Evolutionary conservation across 2,113 vertebrate species (phyloP).

Genomic region (Phrynocephalus versicolor): DNA sequence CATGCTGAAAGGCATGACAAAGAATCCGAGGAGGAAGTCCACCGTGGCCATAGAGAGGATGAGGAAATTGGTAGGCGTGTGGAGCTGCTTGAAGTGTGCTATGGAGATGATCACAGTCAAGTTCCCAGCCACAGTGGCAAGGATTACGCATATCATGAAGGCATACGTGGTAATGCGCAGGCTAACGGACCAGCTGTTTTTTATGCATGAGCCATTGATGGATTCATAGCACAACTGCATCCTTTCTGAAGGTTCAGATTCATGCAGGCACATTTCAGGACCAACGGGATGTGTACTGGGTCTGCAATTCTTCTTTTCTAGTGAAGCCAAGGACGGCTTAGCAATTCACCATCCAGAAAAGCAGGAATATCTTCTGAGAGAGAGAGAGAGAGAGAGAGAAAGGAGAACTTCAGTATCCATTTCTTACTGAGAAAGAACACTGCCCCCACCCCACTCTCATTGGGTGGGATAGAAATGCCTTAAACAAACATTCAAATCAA

Average conservation of each 20-base stretch:
- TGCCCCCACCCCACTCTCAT: background rate
- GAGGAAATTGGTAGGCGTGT: slow-evolving; percentile 79
- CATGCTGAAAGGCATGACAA: slow-evolving; percentile 87
- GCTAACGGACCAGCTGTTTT: slow-evolving; percentile 67
- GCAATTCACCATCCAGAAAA: slow-evolving; percentile 10
- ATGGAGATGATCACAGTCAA: slow-evolving; percentile 81
- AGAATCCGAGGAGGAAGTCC: slow-evolving; percentile 78
- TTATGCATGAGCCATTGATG: slow-evolving; percentile 77
- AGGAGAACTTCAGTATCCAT: slow-evolving; percentile 2
- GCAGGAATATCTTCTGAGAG: slow-evolving; percentile 32
- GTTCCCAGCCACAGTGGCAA: slow-evolving; percentile 80
- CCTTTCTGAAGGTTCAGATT: slow-evolving; percentile 38
- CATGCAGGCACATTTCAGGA: background rate
- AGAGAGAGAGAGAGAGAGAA: no score
- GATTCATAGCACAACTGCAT: slow-evolving; percentile 71
- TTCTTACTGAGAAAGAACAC: background rate
- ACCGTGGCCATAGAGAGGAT: slow-evolving; percentile 80
- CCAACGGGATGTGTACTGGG: background rate
- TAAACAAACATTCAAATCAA: no score
- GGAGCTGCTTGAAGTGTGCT: slow-evolving; percentile 79
- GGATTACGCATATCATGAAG: slow-evolving; percentile 73
- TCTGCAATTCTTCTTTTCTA: slow-evolving; percentile 23
- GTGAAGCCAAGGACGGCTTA: slow-evolving; percentile 4
- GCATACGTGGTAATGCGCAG: slow-evolving; percentile 73
- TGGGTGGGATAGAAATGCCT: no score